phyloP scores from a whole-genome alignment of 2,888 invertebrate genomes.

The Hypsopygia costalis region DNA sequence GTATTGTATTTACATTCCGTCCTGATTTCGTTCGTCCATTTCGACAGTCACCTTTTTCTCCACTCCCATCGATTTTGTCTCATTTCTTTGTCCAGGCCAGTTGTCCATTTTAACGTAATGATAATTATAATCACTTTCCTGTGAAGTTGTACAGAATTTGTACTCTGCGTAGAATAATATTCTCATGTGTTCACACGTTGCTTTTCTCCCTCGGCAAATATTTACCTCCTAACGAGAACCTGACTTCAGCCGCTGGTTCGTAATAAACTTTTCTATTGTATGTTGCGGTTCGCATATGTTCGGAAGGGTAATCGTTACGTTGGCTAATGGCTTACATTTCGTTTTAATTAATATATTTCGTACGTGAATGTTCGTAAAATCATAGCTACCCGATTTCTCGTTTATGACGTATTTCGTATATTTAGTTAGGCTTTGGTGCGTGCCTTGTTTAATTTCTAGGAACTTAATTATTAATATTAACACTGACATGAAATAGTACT shows the following conservation, averaged over 20 bases:
- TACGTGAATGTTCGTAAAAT: constrained; percentile 16
- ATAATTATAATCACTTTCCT: no score
- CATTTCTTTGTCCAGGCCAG: no score
- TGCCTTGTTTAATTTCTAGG: no score
- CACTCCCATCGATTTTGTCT: no score
- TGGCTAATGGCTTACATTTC: constrained; percentile 35
- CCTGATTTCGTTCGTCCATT: no score
- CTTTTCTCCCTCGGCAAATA: constrained; percentile 50
- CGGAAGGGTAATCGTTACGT: constrained; percentile 35
- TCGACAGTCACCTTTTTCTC: no score
- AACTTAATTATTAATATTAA: no score
- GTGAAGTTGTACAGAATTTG: background rate
- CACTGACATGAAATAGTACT: no score
- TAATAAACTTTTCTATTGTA: constrained; percentile 74
- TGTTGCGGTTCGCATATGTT: constrained; percentile 41
- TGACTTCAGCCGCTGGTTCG: constrained; percentile 62
- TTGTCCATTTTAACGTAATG: no score
- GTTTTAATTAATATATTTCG: constrained; percentile 44
- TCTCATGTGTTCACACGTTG: background rate
- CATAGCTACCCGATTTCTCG: background rate
- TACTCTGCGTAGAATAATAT: constrained; percentile 25
- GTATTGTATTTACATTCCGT: no score
- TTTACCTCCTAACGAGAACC: constrained; percentile 72
- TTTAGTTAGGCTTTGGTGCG: no score
- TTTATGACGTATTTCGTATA: no score